phyloP scores from a whole-genome alignment of 2,797 vertebrate genomes.

The Fratercula arctica region DNA sequence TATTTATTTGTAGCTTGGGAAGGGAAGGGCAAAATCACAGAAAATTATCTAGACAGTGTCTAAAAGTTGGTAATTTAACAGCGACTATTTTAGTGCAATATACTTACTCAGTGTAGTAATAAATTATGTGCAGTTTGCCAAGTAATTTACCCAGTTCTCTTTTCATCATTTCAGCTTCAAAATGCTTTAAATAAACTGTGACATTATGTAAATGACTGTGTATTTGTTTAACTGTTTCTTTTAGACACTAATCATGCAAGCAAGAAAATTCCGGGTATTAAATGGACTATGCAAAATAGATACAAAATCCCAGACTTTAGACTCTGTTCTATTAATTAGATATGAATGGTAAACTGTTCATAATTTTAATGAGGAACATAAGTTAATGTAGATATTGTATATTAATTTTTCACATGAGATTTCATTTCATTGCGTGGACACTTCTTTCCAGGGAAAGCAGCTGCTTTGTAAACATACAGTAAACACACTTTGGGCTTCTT shows the following conservation, averaged over 20 bases:
- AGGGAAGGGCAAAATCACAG: neutral
- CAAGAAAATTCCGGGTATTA: conserved; percentile 9
- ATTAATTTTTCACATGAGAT: neutral
- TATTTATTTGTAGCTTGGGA: neutral
- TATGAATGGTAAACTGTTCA: neutral
- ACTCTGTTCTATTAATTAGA: conserved; percentile 1
- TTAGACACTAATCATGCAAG: conserved; percentile 1
- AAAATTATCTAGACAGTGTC: neutral
- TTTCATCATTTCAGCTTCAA: conserved; percentile 42
- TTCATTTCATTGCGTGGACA: neutral
- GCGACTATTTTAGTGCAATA: neutral
- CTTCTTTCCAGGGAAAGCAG: neutral
- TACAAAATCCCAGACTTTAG: conserved; percentile 22
- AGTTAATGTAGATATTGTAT: conserved; percentile 30
- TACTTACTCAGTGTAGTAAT: conserved; percentile 26
- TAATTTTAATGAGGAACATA: conserved; percentile 22
- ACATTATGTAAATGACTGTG: conserved; percentile 19
- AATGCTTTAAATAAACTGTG: conserved; percentile 61
- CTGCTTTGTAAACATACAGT: neutral
- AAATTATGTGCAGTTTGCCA: conserved; percentile 14
- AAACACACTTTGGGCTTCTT: neutral
- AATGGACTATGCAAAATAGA: conserved; percentile 44
- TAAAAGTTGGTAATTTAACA: conserved; percentile 22
- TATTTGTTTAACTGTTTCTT: conserved; percentile 47
- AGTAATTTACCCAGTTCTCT: conserved; percentile 18